phyloP scores from a whole-genome alignment of 2,888 invertebrate species.

The Aspidiotus destructor region DNA sequence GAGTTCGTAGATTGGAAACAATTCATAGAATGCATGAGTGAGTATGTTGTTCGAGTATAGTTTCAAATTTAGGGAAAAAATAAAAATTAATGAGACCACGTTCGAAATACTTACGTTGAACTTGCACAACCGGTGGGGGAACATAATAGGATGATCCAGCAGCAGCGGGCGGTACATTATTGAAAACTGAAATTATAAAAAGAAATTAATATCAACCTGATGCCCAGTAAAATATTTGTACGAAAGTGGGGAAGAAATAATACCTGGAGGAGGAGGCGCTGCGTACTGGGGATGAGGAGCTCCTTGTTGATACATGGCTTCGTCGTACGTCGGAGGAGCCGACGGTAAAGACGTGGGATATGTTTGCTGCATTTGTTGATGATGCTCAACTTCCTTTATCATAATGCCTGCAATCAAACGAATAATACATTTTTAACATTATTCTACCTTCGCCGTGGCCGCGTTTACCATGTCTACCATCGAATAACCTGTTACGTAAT shows the following conservation, averaged over 20 bases:
- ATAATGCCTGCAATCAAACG: background rate
- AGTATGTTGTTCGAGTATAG: too few relatives aligned
- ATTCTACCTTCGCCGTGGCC: too few relatives aligned
- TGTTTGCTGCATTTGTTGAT: slow-evolving; percentile 11
- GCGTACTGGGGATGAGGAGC: slow-evolving; percentile 15
- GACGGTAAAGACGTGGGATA: slow-evolving; percentile 27
- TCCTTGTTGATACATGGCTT: slow-evolving; percentile 15
- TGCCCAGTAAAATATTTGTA: background rate
- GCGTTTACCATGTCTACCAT: too few relatives aligned
- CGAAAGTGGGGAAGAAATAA: too few relatives aligned
- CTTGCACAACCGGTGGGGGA: slow-evolving; percentile 9
- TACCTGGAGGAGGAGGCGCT: background rate
- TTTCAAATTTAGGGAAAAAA: too few relatives aligned
- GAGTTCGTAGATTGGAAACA: background rate
- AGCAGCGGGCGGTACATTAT: background rate
- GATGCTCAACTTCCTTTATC: slow-evolving; percentile 23
- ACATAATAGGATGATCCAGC: background rate
- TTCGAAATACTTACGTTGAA: slow-evolving; percentile 18
- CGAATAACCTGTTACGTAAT: too few relatives aligned
- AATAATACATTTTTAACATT: too few relatives aligned
- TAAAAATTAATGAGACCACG: too few relatives aligned
- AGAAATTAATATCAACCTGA: background rate
- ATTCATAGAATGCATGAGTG: background rate
- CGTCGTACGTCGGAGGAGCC: slow-evolving; percentile 31
- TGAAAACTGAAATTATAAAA: background rate